Percentiles rank a stretch among this genome's conserved stretches.
Evolutionary conservation across 2,113 vertebrate species (phyloP).

Genomic region (Periophthalmus modestus): DNA sequence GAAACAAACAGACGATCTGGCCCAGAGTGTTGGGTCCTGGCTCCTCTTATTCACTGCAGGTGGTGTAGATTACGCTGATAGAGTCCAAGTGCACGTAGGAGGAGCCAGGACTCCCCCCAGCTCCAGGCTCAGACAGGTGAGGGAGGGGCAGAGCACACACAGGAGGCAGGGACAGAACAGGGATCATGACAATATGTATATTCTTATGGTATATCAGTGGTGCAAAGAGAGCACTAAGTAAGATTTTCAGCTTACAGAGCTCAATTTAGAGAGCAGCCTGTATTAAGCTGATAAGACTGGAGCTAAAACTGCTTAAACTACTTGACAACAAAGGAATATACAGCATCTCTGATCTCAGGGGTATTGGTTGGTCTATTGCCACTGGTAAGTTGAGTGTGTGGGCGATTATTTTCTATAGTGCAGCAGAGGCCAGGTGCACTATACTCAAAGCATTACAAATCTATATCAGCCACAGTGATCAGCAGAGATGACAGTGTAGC

Average conservation of each 20-base stretch:
- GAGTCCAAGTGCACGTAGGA: no score
- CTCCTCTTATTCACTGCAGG: no score
- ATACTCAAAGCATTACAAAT: conserved; percentile 27
- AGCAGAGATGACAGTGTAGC: conserved; percentile 24
- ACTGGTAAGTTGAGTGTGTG: neutral
- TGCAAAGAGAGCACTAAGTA: neutral
- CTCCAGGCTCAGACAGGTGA: no score
- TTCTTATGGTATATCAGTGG: neutral
- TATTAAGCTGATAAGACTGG: neutral
- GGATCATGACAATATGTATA: no score
- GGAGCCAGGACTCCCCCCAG: no score
- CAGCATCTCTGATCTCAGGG: neutral
- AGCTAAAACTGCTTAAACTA: neutral
- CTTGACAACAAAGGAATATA: neutral
- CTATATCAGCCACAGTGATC: conserved; percentile 41
- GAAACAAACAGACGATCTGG: no score
- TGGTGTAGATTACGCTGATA: no score
- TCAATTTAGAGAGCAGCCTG: neutral
- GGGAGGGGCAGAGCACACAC: no score
- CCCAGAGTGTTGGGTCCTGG: no score
- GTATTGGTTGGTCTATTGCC: neutral
- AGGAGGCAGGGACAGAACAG: no score
- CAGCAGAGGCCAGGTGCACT: conserved; percentile 31
- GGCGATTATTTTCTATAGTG: conserved; percentile 2
- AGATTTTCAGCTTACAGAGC: neutral